Conservation (phyloP, 2,113 vertebrate species). For the Montifringilla adamsi region DNA sequence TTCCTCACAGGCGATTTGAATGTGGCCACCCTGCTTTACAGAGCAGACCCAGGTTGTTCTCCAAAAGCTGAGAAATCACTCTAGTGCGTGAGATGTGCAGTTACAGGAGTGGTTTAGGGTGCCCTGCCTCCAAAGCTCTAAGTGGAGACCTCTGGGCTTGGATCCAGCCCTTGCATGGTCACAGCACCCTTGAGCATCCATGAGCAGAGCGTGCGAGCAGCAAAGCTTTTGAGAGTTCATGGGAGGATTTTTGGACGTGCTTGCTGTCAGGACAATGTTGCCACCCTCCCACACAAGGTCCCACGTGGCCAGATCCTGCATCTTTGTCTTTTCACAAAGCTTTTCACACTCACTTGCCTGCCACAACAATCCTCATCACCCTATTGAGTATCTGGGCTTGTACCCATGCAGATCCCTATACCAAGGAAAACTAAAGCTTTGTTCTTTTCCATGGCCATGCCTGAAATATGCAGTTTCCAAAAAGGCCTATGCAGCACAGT, state of each 20-base stretch:
- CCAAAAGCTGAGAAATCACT: not conserved
- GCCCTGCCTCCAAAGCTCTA: rapidly evolving
- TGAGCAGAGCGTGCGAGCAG: rapidly evolving
- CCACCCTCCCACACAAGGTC: rapidly evolving
- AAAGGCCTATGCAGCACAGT: not conserved
- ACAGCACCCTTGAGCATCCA: not conserved
- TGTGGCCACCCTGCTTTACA: rapidly evolving
- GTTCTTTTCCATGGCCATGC: not conserved
- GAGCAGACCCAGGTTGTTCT: rapidly evolving
- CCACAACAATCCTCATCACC: not conserved
- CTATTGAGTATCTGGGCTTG: not conserved
- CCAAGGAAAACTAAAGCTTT: not conserved
- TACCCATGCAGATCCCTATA: not conserved
- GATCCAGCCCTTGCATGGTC: not conserved
- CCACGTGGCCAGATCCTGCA: not conserved
- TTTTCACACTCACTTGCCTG: not conserved
- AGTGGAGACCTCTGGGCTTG: not conserved
- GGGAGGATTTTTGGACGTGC: not conserved
- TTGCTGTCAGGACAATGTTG: not conserved
- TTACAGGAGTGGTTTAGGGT: not conserved
- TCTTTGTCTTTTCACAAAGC: not conserved
- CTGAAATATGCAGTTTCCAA: not conserved
- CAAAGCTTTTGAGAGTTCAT: not conserved
- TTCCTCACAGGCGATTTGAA: not conserved
- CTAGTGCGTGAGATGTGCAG: not conserved